Conservation (phyloP, 2,888 invertebrate genomes). For the Parnassius orleans region DNA sequence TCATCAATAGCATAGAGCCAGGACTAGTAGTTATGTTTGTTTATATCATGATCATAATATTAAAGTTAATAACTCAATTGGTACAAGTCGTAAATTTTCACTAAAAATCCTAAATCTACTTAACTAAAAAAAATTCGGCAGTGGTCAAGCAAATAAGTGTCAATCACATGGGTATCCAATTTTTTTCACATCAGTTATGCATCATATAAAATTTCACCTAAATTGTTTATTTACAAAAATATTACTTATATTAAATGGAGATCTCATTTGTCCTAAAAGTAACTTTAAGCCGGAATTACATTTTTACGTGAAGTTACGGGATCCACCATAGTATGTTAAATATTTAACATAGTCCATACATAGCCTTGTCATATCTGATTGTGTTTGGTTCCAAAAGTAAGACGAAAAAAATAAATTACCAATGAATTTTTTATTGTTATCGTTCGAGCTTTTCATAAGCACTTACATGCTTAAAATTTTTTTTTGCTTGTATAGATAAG, state of each 20-base stretch:
- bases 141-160: slow-evolving; percentile 26
- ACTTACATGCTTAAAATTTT: slow-evolving; percentile 4
- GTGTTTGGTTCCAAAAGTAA: slow-evolving; percentile 13
- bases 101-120: slow-evolving; percentile 6
- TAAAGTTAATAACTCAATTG: slow-evolving; percentile 10
- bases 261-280: slow-evolving; percentile 18
- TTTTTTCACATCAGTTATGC: slow-evolving; percentile 11
- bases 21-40: slow-evolving; percentile 1
- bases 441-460: slow-evolving; percentile 2
- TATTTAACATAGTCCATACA: too few species aligned
- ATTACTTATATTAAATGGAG: slow-evolving; percentile 10
- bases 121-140: slow-evolving; percentile 21
- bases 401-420: slow-evolving; percentile 8
- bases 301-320: slow-evolving; percentile 26
- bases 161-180: slow-evolving; percentile 21
- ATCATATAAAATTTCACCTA: slow-evolving; percentile 22
- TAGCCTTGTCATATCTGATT: too few species aligned
- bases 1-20: slow-evolving; percentile 11
- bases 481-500: slow-evolving; percentile 4
- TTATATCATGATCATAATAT: too few species aligned
- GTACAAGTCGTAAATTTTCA: slow-evolving; percentile 7
- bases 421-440: slow-evolving; percentile 10
- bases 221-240: slow-evolving; percentile 1
- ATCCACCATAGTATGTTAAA: slow-evolving; percentile 10
- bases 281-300: slow-evolving; percentile 28